These are phyloP conservation scores for Pterostichus madidus DNA, from an alignment of 2,888 invertebrate genomes.

Conservation along the genomic window DNA sequence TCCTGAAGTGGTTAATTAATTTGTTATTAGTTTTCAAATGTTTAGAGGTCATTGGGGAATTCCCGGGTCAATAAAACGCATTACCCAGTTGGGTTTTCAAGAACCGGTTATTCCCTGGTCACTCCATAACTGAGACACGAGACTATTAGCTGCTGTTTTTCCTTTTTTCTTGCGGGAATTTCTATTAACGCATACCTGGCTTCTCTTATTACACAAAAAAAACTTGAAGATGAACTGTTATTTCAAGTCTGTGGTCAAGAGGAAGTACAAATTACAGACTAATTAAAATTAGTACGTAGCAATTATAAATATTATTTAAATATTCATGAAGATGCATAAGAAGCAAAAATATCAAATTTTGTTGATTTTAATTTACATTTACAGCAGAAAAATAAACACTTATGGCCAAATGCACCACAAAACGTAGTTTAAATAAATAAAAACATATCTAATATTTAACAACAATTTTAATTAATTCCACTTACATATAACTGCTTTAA, in stretches of 20 bases:
- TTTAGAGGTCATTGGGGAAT: constrained; percentile 25
- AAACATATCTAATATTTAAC: too few species aligned
- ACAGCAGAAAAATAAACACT: too few species aligned
- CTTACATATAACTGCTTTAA: too few species aligned
- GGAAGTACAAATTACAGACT: not conserved
- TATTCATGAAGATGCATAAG: too few species aligned
- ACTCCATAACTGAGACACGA: not conserved
- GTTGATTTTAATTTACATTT: too few species aligned
- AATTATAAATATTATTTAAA: too few species aligned
- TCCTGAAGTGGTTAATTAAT: not conserved
- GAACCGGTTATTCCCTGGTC: constrained; percentile 46
- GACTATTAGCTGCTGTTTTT: constrained; percentile 7
- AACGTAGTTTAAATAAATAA: too few species aligned
- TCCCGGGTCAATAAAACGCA: constrained; percentile 50
- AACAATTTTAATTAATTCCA: too few species aligned
- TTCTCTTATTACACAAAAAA: not conserved
- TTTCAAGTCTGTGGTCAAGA: not conserved
- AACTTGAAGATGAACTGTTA: not conserved
- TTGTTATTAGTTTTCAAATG: not conserved
- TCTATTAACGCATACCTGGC: constrained; percentile 13
- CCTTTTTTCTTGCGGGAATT: constrained; percentile 15
- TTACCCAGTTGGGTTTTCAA: not conserved
- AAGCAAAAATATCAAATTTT: not conserved
- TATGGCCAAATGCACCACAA: too few species aligned
- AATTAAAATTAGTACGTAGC: too few species aligned